Evolutionary conservation across 2,113 vertebrate species (phyloP).

Genomic region (Motacilla tschutschensis): DNA sequence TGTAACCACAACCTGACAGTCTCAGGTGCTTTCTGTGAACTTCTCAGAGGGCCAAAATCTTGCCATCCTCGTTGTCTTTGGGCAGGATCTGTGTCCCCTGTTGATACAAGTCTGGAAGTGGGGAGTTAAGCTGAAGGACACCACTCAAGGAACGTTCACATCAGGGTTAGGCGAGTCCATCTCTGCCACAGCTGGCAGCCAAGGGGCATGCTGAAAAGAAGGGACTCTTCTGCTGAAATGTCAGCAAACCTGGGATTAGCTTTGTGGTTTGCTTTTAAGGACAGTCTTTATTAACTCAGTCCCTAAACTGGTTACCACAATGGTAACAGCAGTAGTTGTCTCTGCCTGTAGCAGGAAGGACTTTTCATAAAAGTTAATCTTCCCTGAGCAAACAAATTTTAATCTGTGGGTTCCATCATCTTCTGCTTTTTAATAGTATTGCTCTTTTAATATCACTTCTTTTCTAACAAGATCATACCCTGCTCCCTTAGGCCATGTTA

Average conservation of each 20-base stretch:
- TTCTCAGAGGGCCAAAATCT: background rate
- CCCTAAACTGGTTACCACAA: background rate
- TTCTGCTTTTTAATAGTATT: constrained; percentile 32
- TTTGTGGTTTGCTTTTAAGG: background rate
- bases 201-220: background rate
- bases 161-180: background rate
- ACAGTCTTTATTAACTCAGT: background rate
- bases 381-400: constrained; percentile 36
- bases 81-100: background rate
- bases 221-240: background rate
- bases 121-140: background rate
- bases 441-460: constrained; percentile 47
- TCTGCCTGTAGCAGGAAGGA: background rate
- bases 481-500: constrained; percentile 62
- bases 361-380: constrained; percentile 29
- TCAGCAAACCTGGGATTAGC: background rate
- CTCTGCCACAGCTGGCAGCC: background rate
- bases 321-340: background rate
- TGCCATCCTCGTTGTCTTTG: background rate
- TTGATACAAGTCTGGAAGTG: accelerated
- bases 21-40: background rate
- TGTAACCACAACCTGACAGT: background rate
- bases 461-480: constrained; percentile 51
- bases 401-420: background rate
- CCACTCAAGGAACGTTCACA: background rate